These are phyloP conservation scores for Tenrec ecaudatus DNA, from an alignment of 2,113 vertebrate species.

Conservation along the genomic window DNA sequence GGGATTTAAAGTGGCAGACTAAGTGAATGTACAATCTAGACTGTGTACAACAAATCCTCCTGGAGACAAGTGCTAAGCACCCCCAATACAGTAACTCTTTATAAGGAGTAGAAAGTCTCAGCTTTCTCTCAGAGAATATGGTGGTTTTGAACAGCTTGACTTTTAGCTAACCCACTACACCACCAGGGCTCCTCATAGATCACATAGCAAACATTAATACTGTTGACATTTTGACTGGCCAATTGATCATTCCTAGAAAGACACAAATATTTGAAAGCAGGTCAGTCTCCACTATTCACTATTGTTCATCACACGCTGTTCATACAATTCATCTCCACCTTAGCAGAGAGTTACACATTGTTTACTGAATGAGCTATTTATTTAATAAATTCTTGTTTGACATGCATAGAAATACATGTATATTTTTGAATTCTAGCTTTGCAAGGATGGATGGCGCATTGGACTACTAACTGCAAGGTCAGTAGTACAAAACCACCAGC, in stretches of 20 bases:
- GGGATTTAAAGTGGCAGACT: too few relatives aligned
- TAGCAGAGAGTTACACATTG: neutral
- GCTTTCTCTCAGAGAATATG: too few relatives aligned
- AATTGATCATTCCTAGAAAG: neutral
- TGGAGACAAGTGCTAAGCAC: too few relatives aligned
- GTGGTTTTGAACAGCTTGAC: too few relatives aligned
- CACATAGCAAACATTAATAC: constrained; percentile 11
- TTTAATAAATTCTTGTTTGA: constrained; percentile 7
- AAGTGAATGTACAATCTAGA: too few relatives aligned
- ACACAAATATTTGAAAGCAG: neutral
- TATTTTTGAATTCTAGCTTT: constrained; percentile 1
- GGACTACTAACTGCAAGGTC: too few relatives aligned
- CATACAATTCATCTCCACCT: neutral
- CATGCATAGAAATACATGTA: neutral
- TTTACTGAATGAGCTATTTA: neutral
- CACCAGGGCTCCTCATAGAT: neutral
- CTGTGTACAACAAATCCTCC: too few relatives aligned
- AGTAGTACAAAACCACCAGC: too few relatives aligned
- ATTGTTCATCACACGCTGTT: neutral
- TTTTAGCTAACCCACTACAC: too few relatives aligned
- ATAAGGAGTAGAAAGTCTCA: too few relatives aligned
- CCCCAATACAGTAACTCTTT: too few relatives aligned
- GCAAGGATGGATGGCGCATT: neutral
- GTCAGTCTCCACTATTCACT: neutral
- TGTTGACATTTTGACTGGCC: constrained; percentile 13